phyloP scores from a whole-genome alignment of 2,113 vertebrate species.

The Phrynosoma platyrhinos region DNA sequence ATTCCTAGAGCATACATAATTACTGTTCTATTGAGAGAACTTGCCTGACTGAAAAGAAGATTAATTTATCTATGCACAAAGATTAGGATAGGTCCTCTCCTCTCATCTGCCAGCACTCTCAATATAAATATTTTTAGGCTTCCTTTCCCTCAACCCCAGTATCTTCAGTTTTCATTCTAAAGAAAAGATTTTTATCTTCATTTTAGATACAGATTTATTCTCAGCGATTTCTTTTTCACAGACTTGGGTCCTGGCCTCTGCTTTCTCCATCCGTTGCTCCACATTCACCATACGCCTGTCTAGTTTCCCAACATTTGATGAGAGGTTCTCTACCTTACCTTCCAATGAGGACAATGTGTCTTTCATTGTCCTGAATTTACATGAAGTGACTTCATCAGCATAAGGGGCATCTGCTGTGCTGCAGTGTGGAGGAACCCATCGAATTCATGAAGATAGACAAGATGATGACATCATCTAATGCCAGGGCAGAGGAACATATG shows the following conservation, averaged over 20 bases:
- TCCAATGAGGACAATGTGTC: conserved; percentile 83
- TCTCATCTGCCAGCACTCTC: conserved; percentile 69
- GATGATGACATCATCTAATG: conserved; percentile 75
- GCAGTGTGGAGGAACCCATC: conserved; percentile 77
- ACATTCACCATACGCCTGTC: conserved; percentile 83
- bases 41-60: conserved; percentile 56
- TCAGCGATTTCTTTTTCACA: conserved; percentile 87
- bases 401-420: conserved; percentile 80
- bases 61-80: conserved; percentile 49
- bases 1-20: conserved; percentile 56
- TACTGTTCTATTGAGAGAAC: conserved; percentile 43
- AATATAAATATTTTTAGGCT: conserved; percentile 70
- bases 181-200: conserved; percentile 75
- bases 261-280: conserved; percentile 83
- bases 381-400: conserved; percentile 80
- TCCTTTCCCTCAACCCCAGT: conserved; percentile 72
- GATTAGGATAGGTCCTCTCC: conserved; percentile 62
- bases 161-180: conserved; percentile 78
- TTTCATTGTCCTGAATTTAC: conserved; percentile 81
- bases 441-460: conserved; percentile 77
- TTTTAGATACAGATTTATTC: conserved; percentile 83
- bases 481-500: conserved; percentile 77
- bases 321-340: conserved; percentile 84
- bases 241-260: conserved; percentile 84
- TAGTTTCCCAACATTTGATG: conserved; percentile 83